Evolutionary conservation across 1,140 invertebrate genomes (phyloP).

Genomic region (Plutomurus gul): DNA sequence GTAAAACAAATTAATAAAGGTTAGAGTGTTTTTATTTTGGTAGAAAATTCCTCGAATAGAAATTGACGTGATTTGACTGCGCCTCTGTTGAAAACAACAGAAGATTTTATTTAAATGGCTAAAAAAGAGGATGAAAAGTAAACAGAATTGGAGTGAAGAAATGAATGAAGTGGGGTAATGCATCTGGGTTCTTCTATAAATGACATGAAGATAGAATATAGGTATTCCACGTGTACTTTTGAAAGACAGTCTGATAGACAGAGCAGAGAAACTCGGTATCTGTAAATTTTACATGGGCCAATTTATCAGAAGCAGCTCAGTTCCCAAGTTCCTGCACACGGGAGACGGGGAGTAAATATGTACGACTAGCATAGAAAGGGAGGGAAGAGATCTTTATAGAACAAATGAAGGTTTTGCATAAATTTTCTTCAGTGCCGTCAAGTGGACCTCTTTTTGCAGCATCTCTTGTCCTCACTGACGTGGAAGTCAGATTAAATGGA

Average conservation of each 20-base stretch:
- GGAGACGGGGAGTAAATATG: too few species aligned
- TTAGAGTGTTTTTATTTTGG: neutral
- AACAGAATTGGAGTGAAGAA: neutral
- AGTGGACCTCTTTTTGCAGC: neutral
- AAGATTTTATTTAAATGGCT: constrained; percentile 5
- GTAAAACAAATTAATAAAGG: neutral
- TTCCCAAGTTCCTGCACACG: neutral
- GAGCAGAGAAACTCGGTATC: too few species aligned
- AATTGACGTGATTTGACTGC: neutral
- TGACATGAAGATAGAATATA: too few species aligned
- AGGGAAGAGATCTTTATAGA: too few species aligned
- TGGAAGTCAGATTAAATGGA: neutral
- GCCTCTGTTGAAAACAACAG: constrained; percentile 1
- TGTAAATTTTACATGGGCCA: neutral
- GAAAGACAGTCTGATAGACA: too few species aligned
- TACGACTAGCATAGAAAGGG: too few species aligned
- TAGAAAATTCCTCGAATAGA: neutral
- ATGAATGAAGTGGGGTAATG: neutral
- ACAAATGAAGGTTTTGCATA: neutral
- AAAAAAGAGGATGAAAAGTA: neutral
- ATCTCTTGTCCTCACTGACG: neutral
- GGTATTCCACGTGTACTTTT: too few species aligned
- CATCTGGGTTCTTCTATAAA: neutral
- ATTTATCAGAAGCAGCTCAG: neutral
- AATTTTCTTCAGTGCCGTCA: constrained; percentile 1